phyloP scores from a whole-genome alignment of 2,888 invertebrate species.

The Scotopteryx bipunctaria region DNA sequence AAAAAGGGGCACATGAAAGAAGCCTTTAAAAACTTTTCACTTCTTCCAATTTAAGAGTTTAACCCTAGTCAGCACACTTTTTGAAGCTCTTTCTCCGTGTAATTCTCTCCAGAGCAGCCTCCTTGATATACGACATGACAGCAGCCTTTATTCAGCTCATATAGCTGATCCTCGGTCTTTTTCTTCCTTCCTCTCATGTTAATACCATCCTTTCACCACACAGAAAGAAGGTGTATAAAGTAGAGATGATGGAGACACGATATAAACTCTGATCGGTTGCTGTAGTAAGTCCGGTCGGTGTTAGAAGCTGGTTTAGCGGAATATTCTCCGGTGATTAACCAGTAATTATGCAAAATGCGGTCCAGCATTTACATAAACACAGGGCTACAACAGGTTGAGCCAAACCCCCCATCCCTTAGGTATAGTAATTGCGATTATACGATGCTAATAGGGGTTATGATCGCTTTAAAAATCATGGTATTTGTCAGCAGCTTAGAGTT shows the following conservation, averaged over 20 bases:
- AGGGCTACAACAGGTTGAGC: constrained; percentile 34
- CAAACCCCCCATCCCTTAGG: constrained; percentile 3
- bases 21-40: no score
- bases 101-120: no score
- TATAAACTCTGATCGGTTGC: background rate
- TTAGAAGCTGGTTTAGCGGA: constrained; percentile 28
- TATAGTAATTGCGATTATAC: constrained; percentile 1
- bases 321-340: constrained; percentile 45
- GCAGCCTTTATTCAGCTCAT: no score
- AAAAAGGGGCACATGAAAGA: no score
- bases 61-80: no score
- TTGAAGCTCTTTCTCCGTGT: no score
- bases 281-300: constrained; percentile 1
- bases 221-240: background rate
- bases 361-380: constrained; percentile 44
- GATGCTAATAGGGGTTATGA: background rate
- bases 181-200: no score
- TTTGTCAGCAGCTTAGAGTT: no score
- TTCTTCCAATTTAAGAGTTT: no score
- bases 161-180: no score
- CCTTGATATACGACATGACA: no score
- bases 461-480: no score
- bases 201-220: background rate
- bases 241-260: background rate
- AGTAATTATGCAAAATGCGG: constrained; percentile 49